A percentile compares a stretch with the other conserved stretches of the same genome.
Conservation (phyloP, 2,113 vertebrate genomes). For the Macheiramphus alcinus region DNA sequence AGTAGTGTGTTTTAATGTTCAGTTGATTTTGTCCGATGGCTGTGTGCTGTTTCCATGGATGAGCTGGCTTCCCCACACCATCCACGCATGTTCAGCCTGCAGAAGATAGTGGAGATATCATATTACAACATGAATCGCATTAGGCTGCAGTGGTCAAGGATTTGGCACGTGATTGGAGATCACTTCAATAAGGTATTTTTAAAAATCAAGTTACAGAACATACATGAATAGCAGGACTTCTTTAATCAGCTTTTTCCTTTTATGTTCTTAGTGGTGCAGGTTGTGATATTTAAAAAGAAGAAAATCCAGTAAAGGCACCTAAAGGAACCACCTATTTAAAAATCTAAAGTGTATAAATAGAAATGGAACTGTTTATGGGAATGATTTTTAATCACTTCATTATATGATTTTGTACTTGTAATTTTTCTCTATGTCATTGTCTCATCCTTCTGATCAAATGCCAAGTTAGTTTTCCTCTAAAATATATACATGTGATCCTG, state of each 20-base stretch:
- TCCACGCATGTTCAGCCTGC: slow-evolving; percentile 96
- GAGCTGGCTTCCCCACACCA: slow-evolving; percentile 94
- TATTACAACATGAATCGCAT: slow-evolving; percentile 99
- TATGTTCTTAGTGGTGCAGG: not conserved
- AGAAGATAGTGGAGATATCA: slow-evolving; percentile 98
- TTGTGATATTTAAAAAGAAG: not conserved
- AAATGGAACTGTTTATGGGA: not conserved
- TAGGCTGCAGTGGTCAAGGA: slow-evolving; percentile 95
- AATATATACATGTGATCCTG: not conserved
- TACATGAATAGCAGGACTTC: not conserved
- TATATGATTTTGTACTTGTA: not conserved
- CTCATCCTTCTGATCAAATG: not conserved
- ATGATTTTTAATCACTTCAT: not conserved
- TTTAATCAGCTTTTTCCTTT: not conserved
- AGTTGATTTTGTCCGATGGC: slow-evolving; percentile 98
- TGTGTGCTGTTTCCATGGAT: slow-evolving; percentile 97
- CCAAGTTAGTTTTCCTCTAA: not conserved
- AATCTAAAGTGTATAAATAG: not conserved
- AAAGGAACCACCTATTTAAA: not conserved
- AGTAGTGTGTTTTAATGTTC: not conserved
- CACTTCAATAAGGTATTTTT: slow-evolving; percentile 94
- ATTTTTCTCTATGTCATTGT: not conserved
- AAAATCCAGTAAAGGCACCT: not conserved
- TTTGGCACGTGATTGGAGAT: slow-evolving; percentile 97
- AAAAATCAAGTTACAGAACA: not conserved